Percentiles rank a stretch among this genome's conserved stretches.
Conservation (phyloP, 2,797 vertebrate genomes). For the Phrynocephalus guinanensis region DNA sequence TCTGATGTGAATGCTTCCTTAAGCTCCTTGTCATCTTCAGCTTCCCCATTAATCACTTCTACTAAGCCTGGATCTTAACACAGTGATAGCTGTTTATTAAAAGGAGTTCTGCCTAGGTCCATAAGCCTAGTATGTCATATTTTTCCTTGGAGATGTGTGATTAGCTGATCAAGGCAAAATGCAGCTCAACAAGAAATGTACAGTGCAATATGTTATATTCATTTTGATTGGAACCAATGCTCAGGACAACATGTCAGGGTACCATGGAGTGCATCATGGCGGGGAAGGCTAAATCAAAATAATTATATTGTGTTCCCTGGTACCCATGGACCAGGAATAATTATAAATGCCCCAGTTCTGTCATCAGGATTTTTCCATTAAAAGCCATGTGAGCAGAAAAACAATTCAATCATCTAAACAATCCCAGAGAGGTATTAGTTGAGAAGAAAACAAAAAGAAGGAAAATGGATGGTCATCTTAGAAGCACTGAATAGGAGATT, state of each 20-base stretch:
- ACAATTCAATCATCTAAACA: slow-evolving; percentile 27
- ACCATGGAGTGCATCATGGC: slow-evolving; percentile 54
- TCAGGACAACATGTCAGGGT: slow-evolving; percentile 40
- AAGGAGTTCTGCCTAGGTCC: slow-evolving; percentile 31
- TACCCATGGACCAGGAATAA: slow-evolving; percentile 37
- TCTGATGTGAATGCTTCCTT: slow-evolving; percentile 49
- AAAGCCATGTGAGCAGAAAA: background rate
- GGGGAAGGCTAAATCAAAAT: slow-evolving; percentile 63
- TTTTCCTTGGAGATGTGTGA: slow-evolving; percentile 27
- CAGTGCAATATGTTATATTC: slow-evolving; percentile 51
- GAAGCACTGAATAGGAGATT: background rate
- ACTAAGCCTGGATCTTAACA: slow-evolving; percentile 21
- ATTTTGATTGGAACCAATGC: slow-evolving; percentile 65
- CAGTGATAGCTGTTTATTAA: slow-evolving; percentile 55
- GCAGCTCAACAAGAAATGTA: slow-evolving; percentile 57
- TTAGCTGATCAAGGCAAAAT: slow-evolving; percentile 50
- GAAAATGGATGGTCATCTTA: background rate
- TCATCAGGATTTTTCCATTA: slow-evolving; percentile 55
- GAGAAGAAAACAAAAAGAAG: slow-evolving; percentile 10
- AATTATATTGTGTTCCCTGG: slow-evolving; percentile 56
- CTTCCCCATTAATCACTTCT: slow-evolving; percentile 34
- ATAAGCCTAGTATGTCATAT: slow-evolving; percentile 59
- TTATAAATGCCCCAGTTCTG: slow-evolving; percentile 60
- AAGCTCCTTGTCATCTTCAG: slow-evolving; percentile 1
- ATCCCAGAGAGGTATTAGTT: slow-evolving; percentile 7